A percentile compares a stretch with the other conserved stretches of the same genome.
phyloP scores from a whole-genome alignment of 2,797 vertebrate species.

The Avahi laniger region DNA sequence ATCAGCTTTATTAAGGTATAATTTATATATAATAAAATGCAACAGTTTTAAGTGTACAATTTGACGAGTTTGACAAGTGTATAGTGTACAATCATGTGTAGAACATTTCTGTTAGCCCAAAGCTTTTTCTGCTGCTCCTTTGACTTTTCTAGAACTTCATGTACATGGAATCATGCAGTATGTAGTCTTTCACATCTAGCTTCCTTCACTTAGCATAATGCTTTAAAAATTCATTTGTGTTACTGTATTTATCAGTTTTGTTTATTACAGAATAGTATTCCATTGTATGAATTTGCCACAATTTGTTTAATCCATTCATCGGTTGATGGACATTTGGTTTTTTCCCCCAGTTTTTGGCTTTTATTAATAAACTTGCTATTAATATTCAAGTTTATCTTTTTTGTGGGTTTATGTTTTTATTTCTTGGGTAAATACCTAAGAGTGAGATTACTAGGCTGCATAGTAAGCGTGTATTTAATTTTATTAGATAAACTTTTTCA shows the following conservation, averaged over 20 bases:
- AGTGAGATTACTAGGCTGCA: neutral
- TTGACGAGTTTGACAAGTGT: neutral
- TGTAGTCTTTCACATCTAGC: neutral
- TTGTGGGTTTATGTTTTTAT: neutral
- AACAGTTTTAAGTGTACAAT: neutral
- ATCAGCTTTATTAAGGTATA: conserved; percentile 1
- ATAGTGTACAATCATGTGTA: neutral
- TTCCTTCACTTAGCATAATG: neutral
- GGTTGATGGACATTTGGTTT: neutral
- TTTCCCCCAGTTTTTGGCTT: neutral
- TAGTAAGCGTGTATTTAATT: neutral
- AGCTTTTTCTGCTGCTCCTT: neutral
- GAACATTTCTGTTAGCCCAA: neutral
- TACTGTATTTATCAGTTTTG: neutral
- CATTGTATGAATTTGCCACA: neutral
- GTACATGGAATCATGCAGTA: neutral
- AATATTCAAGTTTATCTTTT: neutral
- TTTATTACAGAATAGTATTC: neutral
- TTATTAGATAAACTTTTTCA: conserved; percentile 15
- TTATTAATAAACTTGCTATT: neutral
- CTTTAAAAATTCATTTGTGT: neutral
- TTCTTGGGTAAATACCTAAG: neutral
- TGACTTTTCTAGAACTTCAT: neutral
- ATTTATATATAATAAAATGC: neutral
- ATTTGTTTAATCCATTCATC: neutral